A percentile compares a stretch with the other conserved stretches of the same genome.
Evolutionary conservation across 2,888 invertebrate species (phyloP).

Genomic region (Macrosiphum euphorbiae): DNA sequence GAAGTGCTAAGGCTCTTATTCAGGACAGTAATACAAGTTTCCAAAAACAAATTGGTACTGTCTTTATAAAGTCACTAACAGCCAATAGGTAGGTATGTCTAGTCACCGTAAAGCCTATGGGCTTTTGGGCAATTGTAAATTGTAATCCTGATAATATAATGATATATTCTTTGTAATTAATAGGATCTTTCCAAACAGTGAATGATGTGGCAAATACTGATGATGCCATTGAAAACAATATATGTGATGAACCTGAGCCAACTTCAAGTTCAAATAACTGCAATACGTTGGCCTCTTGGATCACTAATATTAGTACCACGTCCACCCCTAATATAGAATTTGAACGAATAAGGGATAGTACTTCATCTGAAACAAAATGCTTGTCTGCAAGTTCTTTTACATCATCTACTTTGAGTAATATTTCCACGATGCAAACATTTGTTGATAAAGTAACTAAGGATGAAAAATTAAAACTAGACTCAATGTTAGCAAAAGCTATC

Average conservation of each 20-base stretch:
- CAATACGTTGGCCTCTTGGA: background rate
- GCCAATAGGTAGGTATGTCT: no score
- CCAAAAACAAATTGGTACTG: no score
- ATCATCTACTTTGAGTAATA: background rate
- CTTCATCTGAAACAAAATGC: background rate
- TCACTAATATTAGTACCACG: conserved; percentile 6
- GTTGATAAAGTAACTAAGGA: background rate
- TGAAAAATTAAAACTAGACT: conserved; percentile 19
- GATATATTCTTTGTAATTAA: background rate
- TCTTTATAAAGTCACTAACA: no score
- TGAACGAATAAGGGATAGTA: background rate
- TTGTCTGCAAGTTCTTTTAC: background rate
- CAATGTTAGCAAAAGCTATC: conserved; percentile 5
- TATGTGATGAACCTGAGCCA: conserved; percentile 2
- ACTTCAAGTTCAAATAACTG: background rate
- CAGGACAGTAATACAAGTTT: no score
- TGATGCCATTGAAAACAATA: background rate
- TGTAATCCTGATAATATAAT: no score
- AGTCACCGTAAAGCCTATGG: no score
- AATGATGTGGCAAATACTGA: background rate
- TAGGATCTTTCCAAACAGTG: background rate
- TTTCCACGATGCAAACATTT: background rate
- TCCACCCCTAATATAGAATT: background rate
- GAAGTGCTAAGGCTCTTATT: no score
- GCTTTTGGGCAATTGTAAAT: no score